Percentiles rank a stretch among this genome's conserved stretches.
phyloP scores from a whole-genome alignment of 35 echinoderm and acorn worm genomes.

The Holothuria glaberrima region DNA sequence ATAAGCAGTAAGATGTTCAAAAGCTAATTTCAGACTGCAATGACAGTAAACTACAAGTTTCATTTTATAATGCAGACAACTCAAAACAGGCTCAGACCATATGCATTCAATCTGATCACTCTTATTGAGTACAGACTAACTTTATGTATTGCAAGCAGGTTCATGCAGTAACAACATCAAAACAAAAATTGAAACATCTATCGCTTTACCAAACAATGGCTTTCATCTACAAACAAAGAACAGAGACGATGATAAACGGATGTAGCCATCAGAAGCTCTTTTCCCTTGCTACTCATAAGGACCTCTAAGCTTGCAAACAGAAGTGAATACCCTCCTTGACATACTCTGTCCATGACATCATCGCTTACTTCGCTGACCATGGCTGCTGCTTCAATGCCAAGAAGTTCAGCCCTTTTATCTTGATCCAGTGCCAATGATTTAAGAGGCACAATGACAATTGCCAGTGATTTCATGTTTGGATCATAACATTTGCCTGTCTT shows the following conservation, averaged over 20 bases:
- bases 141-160: too few species aligned
- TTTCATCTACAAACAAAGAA: conserved; percentile 49
- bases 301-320: conserved; percentile 36
- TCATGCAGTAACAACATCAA: too few species aligned
- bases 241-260: conserved; percentile 2
- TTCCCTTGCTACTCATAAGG: background rate
- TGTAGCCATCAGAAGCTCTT: background rate
- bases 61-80: too few species aligned
- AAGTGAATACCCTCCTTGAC: conserved; percentile 1
- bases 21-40: too few species aligned
- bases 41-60: too few species aligned
- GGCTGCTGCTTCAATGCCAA: conserved; percentile 24
- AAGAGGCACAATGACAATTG: conserved; percentile 13
- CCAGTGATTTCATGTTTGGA: background rate
- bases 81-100: too few species aligned
- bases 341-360: background rate
- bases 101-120: too few species aligned
- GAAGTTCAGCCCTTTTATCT: background rate
- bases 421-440: conserved; percentile 50
- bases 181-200: too few species aligned
- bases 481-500: background rate
- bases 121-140: too few species aligned
- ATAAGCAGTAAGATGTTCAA: too few species aligned
- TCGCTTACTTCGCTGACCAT: background rate
- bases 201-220: conserved; percentile 51